Evolutionary conservation across 2,888 invertebrate genomes (phyloP).

Genomic region (Heterodera filipjevi): DNA sequence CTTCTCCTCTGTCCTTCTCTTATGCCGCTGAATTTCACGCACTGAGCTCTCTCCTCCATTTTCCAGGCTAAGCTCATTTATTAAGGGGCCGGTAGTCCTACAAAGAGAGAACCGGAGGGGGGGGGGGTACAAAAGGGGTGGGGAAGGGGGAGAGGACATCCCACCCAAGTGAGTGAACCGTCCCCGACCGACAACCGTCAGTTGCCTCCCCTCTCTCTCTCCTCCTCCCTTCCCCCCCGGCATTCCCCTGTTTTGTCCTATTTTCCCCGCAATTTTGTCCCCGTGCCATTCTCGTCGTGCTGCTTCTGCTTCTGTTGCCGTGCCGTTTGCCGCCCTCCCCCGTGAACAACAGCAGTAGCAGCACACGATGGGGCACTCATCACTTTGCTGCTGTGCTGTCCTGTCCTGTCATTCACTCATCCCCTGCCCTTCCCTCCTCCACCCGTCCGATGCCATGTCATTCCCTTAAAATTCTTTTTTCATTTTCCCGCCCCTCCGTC

Average conservation of each 20-base stretch:
- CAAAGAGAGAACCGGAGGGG: too few relatives aligned
- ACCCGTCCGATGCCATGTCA: neutral
- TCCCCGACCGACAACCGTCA: too few relatives aligned
- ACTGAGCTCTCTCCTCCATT: neutral
- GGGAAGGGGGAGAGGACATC: too few relatives aligned
- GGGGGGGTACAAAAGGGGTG: neutral
- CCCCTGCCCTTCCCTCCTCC: neutral
- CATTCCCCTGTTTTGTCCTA: neutral
- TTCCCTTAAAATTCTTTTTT: neutral
- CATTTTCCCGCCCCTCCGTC: neutral
- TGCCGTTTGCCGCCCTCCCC: neutral
- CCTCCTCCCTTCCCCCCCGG: neutral
- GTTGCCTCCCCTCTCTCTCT: too few relatives aligned
- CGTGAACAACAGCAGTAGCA: too few relatives aligned
- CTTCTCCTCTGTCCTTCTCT: neutral
- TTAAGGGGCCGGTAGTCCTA: neutral
- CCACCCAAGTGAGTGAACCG: too few relatives aligned
- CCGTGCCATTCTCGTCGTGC: neutral
- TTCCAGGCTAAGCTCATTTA: constrained; percentile 18
- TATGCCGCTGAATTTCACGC: too few relatives aligned
- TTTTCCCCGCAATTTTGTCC: neutral
- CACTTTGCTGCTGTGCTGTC: neutral
- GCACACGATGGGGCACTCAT: neutral
- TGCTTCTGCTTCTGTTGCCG: too few relatives aligned
- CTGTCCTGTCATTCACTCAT: neutral